Evolutionary conservation across 1,140 invertebrate species (phyloP).

Genomic region (Brachionus paranguensis): DNA sequence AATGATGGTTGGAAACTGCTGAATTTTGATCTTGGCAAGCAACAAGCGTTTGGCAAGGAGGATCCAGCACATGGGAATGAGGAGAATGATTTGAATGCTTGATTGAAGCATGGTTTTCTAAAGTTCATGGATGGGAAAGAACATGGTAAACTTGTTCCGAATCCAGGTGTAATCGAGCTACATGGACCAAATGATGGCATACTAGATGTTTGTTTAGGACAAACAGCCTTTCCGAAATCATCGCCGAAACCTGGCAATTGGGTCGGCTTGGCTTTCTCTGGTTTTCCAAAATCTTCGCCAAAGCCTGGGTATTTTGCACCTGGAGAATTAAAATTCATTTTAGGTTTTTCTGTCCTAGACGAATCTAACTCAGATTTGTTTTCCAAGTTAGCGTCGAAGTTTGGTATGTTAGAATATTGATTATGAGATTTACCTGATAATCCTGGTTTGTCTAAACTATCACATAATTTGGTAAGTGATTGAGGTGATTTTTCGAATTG

Average conservation of each 20-base stretch:
- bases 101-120: not conserved
- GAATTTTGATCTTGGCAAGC: not conserved
- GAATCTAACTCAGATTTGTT: not conserved
- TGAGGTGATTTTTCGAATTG: not conserved
- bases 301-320: not conserved
- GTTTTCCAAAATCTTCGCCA: not conserved
- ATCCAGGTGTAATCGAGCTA: not conserved
- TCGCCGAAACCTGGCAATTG: not conserved
- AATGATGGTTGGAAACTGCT: not conserved
- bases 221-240: not conserved
- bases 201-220: not conserved
- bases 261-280: not conserved
- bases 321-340: not conserved
- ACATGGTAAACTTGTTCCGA: not conserved
- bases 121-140: not conserved
- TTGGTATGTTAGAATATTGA: not conserved
- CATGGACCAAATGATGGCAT: not conserved
- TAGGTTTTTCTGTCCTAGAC: not conserved
- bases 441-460: not conserved
- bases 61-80: not conserved
- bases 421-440: not conserved
- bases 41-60: not conserved
- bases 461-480: not conserved
- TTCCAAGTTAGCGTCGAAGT: not conserved
- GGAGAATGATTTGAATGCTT: not conserved